Evolutionary conservation across 2,797 vertebrate genomes (phyloP).

Genomic region (Poeciliopsis presidionis): DNA sequence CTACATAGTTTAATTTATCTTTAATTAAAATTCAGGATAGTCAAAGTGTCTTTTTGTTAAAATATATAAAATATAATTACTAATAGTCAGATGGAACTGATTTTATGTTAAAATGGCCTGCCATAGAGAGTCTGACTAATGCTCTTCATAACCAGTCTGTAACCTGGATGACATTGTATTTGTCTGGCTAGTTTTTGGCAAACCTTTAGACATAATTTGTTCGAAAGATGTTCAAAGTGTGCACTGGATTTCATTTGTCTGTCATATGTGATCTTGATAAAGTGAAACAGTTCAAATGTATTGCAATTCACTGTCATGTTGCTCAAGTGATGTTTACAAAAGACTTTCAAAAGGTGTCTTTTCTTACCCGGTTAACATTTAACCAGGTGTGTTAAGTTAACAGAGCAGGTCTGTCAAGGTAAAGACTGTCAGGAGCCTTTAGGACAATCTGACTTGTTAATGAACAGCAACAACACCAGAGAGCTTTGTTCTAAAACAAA

Average conservation of each 20-base stretch:
- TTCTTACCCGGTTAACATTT: constrained; percentile 43
- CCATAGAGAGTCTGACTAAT: neutral
- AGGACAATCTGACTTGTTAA: constrained; percentile 6
- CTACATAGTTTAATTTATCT: no score
- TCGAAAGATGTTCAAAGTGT: neutral
- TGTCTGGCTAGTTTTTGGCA: neutral
- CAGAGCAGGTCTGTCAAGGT: constrained; percentile 7
- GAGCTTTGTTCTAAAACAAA: neutral
- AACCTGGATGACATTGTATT: neutral
- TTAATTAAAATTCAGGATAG: no score
- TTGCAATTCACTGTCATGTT: constrained; percentile 9
- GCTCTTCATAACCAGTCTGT: neutral
- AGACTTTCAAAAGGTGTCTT: constrained; percentile 27
- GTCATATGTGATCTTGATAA: no score
- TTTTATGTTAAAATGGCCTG: no score
- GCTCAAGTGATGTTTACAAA: constrained; percentile 52
- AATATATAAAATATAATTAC: no score
- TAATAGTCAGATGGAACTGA: no score
- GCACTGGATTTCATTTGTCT: neutral
- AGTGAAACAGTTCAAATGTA: neutral
- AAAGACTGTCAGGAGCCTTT: constrained; percentile 13
- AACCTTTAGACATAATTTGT: neutral
- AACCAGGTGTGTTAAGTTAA: constrained; percentile 36
- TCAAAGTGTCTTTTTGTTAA: neutral
- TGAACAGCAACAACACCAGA: neutral